Conservation (phyloP, 2,797 vertebrate genomes). For the Scolopax bukidnonensis region DNA sequence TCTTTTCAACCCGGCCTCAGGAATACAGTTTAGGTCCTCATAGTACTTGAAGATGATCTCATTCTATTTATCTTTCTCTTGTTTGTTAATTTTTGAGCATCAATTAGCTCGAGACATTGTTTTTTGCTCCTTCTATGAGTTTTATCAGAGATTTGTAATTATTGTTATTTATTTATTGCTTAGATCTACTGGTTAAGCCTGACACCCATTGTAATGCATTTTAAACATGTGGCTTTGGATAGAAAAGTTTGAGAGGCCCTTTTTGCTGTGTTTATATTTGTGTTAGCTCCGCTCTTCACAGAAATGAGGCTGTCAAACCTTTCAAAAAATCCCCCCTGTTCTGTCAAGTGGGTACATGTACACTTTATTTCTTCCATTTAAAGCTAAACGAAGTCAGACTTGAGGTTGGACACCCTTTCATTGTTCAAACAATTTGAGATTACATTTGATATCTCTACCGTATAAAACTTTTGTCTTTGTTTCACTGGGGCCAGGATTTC, state of each 20-base stretch:
- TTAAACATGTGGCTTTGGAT: not conserved
- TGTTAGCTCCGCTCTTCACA: not conserved
- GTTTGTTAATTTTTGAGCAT: not conserved
- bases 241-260: not conserved
- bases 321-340: not conserved
- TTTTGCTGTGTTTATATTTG: not conserved
- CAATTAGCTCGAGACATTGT: not conserved
- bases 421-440: not conserved
- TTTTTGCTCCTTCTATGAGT: not conserved
- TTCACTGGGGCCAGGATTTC: not conserved
- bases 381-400: not conserved
- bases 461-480: not conserved
- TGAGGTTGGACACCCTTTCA: not conserved
- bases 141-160: not conserved
- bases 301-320: not conserved
- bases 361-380: not conserved
- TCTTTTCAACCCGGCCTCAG: not conserved
- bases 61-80: constrained; percentile 8
- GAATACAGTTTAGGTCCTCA: not conserved
- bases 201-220: not conserved
- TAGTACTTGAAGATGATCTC: not conserved
- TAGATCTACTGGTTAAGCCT: not conserved
- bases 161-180: not conserved
- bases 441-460: not conserved
- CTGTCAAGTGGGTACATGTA: not conserved